A percentile compares a stretch with the other conserved stretches of the same genome.
phyloP scores from a whole-genome alignment of 2,113 vertebrate genomes.

The Polypterus bichir region DNA sequence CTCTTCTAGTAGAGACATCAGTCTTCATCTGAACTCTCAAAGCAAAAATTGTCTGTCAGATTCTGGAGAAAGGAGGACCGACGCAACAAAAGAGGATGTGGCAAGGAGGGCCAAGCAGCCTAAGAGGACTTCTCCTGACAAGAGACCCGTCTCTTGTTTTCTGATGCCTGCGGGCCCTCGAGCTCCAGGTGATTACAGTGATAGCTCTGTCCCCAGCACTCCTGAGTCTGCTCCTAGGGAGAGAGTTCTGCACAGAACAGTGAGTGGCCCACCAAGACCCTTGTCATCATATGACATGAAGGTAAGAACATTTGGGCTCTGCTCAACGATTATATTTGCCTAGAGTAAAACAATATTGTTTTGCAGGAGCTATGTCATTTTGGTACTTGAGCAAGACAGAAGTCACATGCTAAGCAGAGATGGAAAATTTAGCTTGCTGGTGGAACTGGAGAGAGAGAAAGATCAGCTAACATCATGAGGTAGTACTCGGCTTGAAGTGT shows the following conservation, averaged over 20 bases:
- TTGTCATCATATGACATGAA: constrained; percentile 62
- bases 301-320: constrained; percentile 29
- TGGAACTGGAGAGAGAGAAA: too few relatives aligned
- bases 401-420: too few relatives aligned
- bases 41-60: too few relatives aligned
- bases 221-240: constrained; percentile 32
- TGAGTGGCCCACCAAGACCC: constrained; percentile 54
- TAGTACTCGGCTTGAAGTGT: too few relatives aligned
- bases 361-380: too few relatives aligned
- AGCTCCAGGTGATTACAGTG: constrained; percentile 46
- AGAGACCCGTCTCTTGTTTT: constrained; percentile 66
- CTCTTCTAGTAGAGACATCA: background rate
- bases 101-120: constrained; percentile 50
- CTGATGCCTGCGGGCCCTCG: constrained; percentile 41
- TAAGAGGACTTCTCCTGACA: constrained; percentile 43
- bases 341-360: too few relatives aligned
- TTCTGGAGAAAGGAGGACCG: too few relatives aligned
- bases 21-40: too few relatives aligned
- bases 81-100: constrained; percentile 17
- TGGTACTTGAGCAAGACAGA: too few relatives aligned
- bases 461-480: too few relatives aligned
- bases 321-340: too few relatives aligned
- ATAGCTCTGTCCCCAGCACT: constrained; percentile 27
- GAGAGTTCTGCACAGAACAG: constrained; percentile 40
- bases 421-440: too few relatives aligned